Conservation (phyloP, 2,888 invertebrate genomes). For the Priapulus caudatus region DNA sequence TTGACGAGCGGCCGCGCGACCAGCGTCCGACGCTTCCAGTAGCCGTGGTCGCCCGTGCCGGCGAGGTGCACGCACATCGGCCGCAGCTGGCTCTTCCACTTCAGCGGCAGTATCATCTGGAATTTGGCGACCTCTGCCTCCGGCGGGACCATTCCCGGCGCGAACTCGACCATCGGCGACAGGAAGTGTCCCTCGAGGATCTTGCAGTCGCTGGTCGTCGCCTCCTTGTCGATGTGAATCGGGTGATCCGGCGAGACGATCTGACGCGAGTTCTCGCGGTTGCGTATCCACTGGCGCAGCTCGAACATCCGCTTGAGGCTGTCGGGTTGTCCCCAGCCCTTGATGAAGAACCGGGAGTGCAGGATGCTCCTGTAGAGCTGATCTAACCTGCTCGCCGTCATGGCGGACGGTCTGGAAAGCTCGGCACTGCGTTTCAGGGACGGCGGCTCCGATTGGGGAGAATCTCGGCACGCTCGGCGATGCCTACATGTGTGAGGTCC, state of each 20-base stretch:
- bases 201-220: constrained; percentile 46
- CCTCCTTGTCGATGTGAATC: constrained; percentile 70
- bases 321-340: constrained; percentile 92
- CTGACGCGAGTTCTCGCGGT: constrained; percentile 65
- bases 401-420: too few relatives aligned
- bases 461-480: too few relatives aligned
- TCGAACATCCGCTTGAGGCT: constrained; percentile 78
- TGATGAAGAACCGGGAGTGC: constrained; percentile 79
- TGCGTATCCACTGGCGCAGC: constrained; percentile 72
- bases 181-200: constrained; percentile 74
- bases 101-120: constrained; percentile 58
- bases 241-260: constrained; percentile 71
- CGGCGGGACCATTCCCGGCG: constrained; percentile 75
- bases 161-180: constrained; percentile 64
- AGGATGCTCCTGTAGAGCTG: constrained; percentile 64
- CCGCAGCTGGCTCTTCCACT: constrained; percentile 57
- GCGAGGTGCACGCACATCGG: constrained; percentile 88
- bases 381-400: constrained; percentile 36
- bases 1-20: constrained; percentile 82
- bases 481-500: too few relatives aligned
- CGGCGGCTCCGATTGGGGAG: too few relatives aligned
- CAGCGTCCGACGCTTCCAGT: constrained; percentile 73
- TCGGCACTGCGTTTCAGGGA: too few relatives aligned
- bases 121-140: constrained; percentile 60
- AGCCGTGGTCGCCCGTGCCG: constrained; percentile 96